Evolutionary conservation across 2,113 vertebrate species (phyloP), one percentile per base, ranked within the genome.

Genomic region (Mormyrus lacerda): DNA sequence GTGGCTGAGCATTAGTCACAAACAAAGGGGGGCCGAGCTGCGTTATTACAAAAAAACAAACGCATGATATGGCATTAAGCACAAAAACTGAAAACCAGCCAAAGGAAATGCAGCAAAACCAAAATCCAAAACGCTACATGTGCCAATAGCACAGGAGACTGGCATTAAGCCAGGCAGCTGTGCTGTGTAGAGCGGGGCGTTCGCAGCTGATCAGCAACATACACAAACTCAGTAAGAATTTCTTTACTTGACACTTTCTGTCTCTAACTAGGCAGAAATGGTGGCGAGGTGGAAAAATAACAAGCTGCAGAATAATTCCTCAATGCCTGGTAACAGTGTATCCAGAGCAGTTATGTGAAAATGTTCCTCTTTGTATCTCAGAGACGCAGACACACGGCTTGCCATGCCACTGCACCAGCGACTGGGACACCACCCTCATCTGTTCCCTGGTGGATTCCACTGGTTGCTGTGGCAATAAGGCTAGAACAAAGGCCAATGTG

Each of bases 401-500:
- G n/a, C 83, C 3, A 24, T 85, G 21, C 82, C 24, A 42, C 44
- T 11, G 10, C 3, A 31, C 50, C 13, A 50, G 3, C 2, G 2
- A 17, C 85, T 13, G 79, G 1, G n/a, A 27, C 24, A 27, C 45
- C 48, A 31, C 15, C 73, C 85, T 19, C 11, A 55, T 50, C 50
- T 31, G 15, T 15, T 87, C 48, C 51, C 50, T 6, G n/a, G 48
- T 39, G 17, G 50, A 87, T 87, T 87, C 27, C 85, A 19, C 50
- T 6, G 48, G 85, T 87, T 53, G 48, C 50, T 13, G 50, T 39
- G 48, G 85, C 48, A 87, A 55, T 50, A 17, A 19, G 85, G 85
- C 50, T 2, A 19, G 85, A 50, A 87, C 85, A 87, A 87, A 53
- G 85, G 51, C n/a, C 48, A 55, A n/a, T 55, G 85, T 87, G 50